A percentile compares a stretch with the other conserved stretches of the same genome.
phyloP scores from a whole-genome alignment of 2,888 invertebrate species.

The Cantharis lateralis region DNA sequence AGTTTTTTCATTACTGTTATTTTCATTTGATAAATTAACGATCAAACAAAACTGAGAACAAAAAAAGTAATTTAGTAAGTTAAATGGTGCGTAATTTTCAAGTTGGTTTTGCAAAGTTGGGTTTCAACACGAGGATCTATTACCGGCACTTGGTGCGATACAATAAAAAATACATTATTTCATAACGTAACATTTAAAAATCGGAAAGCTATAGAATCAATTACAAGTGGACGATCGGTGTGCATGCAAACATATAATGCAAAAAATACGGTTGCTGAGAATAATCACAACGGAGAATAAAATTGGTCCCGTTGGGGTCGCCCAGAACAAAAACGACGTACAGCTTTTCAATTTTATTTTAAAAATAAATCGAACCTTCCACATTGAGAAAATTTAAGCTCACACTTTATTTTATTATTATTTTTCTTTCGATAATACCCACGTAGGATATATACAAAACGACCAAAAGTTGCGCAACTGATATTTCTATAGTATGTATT shows the following conservation, averaged over 20 bases:
- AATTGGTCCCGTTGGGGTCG: slow-evolving; percentile 18
- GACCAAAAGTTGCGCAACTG: neutral
- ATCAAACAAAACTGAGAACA: neutral
- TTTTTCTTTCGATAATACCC: neutral
- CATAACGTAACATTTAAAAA: neutral
- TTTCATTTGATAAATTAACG: neutral
- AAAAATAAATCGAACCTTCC: neutral
- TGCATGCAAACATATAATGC: neutral
- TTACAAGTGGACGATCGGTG: neutral
- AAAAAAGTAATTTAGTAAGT: neutral
- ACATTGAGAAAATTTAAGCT: neutral
- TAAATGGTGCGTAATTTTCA: neutral
- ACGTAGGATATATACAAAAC: neutral
- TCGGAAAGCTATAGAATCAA: neutral
- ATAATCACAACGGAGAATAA: neutral
- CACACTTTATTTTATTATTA: neutral
- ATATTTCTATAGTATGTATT: neutral
- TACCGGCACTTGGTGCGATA: neutral
- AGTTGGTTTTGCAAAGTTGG: neutral
- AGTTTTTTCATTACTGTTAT: neutral
- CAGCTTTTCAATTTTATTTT: neutral
- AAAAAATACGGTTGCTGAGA: neutral
- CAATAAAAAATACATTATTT: neutral
- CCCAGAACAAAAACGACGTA: neutral
- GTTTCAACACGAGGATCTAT: neutral